phyloP scores from a whole-genome alignment of 2,888 invertebrate genomes.

The Chloroclysta siterata region DNA sequence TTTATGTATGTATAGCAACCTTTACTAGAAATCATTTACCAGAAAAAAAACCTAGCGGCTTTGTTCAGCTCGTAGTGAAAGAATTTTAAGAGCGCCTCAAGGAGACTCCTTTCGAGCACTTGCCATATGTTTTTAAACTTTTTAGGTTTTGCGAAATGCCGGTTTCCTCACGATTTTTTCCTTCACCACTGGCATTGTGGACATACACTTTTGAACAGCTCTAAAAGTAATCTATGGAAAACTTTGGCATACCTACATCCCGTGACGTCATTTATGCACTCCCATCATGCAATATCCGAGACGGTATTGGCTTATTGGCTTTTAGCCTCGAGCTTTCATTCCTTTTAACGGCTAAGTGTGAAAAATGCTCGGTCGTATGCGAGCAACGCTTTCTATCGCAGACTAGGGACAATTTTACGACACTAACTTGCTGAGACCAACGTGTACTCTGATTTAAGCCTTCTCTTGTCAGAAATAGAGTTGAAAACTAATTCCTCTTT shows the following conservation, averaged over 20 bases:
- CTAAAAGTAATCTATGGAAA: too few species aligned
- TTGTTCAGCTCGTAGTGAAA: too few species aligned
- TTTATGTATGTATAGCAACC: too few species aligned
- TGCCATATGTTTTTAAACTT: too few species aligned
- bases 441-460: neutral
- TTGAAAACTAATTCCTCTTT: neutral
- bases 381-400: neutral
- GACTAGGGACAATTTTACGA: conserved; percentile 1
- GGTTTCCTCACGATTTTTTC: too few species aligned
- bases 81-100: too few species aligned
- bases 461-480: neutral
- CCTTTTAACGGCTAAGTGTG: conserved; percentile 17
- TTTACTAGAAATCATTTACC: too few species aligned
- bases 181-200: too few species aligned
- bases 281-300: conserved; percentile 16
- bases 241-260: neutral
- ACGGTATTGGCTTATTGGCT: conserved; percentile 28
- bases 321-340: conserved; percentile 21
- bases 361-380: conserved; percentile 14
- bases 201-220: too few species aligned
- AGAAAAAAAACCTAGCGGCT: too few species aligned
- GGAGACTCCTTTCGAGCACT: too few species aligned
- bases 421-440: neutral
- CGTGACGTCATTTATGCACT: conserved; percentile 19
- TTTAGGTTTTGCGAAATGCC: too few species aligned